These are phyloP conservation scores for Amblyraja radiata DNA, from an alignment of 2,797 vertebrate genomes.

Conservation along the genomic window DNA sequence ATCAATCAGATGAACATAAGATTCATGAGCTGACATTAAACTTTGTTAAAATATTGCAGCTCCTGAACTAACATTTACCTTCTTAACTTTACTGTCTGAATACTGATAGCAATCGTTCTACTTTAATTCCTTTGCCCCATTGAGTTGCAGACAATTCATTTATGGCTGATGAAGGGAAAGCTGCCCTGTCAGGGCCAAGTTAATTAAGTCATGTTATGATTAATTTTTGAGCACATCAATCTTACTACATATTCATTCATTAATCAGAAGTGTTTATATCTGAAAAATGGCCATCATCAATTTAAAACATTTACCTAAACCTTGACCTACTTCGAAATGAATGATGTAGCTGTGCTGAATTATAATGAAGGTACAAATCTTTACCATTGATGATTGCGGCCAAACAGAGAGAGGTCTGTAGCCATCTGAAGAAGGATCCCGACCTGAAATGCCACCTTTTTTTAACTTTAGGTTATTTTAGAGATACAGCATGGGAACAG, in stretches of 20 bases:
- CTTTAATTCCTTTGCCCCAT: not conserved
- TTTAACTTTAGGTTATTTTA: too few species aligned
- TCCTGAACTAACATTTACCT: not conserved
- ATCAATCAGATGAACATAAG: not conserved
- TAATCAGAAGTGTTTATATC: not conserved
- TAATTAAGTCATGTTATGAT: conserved; percentile 13
- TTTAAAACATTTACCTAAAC: not conserved
- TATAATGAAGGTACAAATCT: not conserved
- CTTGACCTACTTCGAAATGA: not conserved
- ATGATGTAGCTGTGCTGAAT: not conserved
- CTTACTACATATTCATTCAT: conserved; percentile 2
- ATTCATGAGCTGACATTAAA: not conserved
- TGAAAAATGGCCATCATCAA: not conserved
- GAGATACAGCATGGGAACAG: too few species aligned
- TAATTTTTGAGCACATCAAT: not conserved
- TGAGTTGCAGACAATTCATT: not conserved
- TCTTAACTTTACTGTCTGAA: not conserved
- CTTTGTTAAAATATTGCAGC: not conserved
- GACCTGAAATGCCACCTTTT: too few species aligned
- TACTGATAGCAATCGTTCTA: not conserved
- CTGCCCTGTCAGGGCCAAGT: not conserved
- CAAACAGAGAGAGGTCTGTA: not conserved
- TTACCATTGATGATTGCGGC: not conserved
- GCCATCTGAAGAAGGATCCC: too few species aligned
- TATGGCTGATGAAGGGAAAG: not conserved